A percentile compares a stretch with the other conserved stretches of the same genome.
Evolutionary conservation across 2,797 vertebrate species (phyloP).

Genomic region (Aldrovandia affinis): DNA sequence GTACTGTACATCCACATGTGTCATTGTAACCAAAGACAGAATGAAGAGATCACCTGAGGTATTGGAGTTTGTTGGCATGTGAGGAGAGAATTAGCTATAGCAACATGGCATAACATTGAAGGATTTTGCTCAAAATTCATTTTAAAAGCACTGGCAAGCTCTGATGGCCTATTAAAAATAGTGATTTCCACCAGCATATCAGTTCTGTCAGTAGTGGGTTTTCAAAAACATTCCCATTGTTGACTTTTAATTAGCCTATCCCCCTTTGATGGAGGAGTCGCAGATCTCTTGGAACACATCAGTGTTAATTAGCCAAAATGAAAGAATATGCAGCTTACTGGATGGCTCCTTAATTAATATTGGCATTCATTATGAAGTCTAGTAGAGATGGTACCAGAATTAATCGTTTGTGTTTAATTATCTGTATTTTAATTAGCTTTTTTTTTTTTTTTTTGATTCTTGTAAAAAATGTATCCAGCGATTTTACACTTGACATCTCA

Average conservation of each 20-base stretch:
- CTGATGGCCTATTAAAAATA: background rate
- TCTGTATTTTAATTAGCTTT: background rate
- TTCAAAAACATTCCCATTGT: background rate
- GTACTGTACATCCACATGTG: background rate
- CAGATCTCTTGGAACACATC: slow-evolving; percentile 43
- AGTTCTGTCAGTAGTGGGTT: background rate
- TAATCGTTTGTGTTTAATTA: slow-evolving; percentile 40
- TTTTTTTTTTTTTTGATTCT: background rate
- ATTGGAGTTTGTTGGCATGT: background rate
- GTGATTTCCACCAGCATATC: background rate
- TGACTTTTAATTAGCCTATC: slow-evolving; percentile 51
- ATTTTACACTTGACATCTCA: background rate
- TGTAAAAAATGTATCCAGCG: background rate
- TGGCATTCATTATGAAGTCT: slow-evolving; percentile 48
- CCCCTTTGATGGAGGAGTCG: slow-evolving; percentile 44
- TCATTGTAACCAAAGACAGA: background rate
- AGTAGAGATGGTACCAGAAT: slow-evolving; percentile 55
- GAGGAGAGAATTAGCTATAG: background rate
- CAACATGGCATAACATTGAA: background rate
- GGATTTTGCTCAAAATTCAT: background rate
- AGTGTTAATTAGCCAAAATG: slow-evolving; percentile 53
- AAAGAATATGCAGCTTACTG: slow-evolving; percentile 51
- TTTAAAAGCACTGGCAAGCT: background rate
- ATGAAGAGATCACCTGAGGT: background rate
- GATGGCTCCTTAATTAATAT: slow-evolving; percentile 52